Conservation (phyloP, 2,888 invertebrate genomes). For the Liposcelis brunnea region DNA sequence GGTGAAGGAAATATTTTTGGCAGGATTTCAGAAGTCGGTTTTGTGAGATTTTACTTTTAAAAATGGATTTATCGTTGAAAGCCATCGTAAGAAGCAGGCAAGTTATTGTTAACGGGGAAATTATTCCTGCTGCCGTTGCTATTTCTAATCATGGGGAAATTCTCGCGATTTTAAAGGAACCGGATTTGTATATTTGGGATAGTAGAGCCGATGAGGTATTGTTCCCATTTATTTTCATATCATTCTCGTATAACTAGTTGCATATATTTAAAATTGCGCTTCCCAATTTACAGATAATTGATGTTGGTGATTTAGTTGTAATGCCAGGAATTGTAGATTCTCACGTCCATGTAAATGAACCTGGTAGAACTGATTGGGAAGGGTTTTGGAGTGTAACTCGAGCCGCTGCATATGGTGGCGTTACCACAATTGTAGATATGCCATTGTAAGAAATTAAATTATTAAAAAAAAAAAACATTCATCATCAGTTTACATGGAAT, state of each 20-base stretch:
- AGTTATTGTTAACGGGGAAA: conserved; percentile 33
- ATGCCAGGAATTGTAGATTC: conserved; percentile 55
- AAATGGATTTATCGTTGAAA: too few species aligned
- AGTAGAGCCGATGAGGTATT: conserved; percentile 36
- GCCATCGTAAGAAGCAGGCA: conserved; percentile 21
- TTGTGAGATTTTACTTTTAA: too few species aligned
- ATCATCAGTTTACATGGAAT: conserved; percentile 8
- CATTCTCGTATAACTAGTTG: conserved; percentile 13
- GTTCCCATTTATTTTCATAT: conserved; percentile 13
- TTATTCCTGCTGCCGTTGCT: conserved; percentile 40
- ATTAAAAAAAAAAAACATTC: background rate
- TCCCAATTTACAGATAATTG: conserved; percentile 25
- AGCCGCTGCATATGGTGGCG: conserved; percentile 54
- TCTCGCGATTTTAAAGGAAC: conserved; percentile 31
- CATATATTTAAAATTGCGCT: too few species aligned
- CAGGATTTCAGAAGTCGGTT: too few species aligned
- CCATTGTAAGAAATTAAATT: conserved; percentile 38
- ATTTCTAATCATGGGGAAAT: conserved; percentile 40
- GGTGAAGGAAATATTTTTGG: too few species aligned
- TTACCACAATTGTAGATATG: conserved; percentile 55
- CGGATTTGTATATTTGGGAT: conserved; percentile 31
- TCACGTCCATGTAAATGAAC: conserved; percentile 57
- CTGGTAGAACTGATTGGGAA: conserved; percentile 54
- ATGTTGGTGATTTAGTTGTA: conserved; percentile 34
- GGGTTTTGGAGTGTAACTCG: conserved; percentile 50